Evolutionary conservation across 2,888 invertebrate genomes (phyloP), one percentile per base, ranked within the genome.

Genomic region (Noctua comes): DNA sequence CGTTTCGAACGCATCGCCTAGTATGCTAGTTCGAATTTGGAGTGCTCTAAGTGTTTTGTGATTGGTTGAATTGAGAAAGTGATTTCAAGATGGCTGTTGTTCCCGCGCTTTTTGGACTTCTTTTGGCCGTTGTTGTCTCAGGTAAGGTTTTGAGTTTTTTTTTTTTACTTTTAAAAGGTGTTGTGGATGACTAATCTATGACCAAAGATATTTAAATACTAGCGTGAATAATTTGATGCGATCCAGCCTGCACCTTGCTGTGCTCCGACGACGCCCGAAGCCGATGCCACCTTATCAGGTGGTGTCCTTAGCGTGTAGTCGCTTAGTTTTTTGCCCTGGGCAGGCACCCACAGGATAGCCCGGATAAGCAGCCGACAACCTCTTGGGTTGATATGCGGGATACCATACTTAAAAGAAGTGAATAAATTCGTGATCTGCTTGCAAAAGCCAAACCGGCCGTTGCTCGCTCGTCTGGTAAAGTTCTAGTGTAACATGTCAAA

Each of bases 61-160:
- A 91, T 90, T 90, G 91, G 92, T 93, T 93, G 81, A 90, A 90
- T 89, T 90, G 88, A 88, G 84, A 91, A 90, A 91, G 93, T 91
- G 91, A 91, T 91, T 88, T 87, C 93, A 96, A 96, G 91, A 96
- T 96, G 96, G 95, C 96, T 80, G 93, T 88, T 80, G 84, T 96
- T 94, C 93, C 96, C 96, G 96, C 96, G 88, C 86, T 96, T 94
- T 94, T 96, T 88, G 95, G 95, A 93, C 92, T 96, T 89, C 88
- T 96, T 59, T 85, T 96, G 91, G 94, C 92, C 75, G 92, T 90
- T 83, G 81, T 93, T 88, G 96, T 95, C 57, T 92, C 95, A 96
- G 96, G 96, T 96, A 86, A 92, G 94, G 82, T 79, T 79, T 78
- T 18, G 8, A 62, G 11, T 57, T 57, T 16, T n/a, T 46, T 59